phyloP scores from a whole-genome alignment of 2,888 invertebrate species.

The Abrostola tripartita region DNA sequence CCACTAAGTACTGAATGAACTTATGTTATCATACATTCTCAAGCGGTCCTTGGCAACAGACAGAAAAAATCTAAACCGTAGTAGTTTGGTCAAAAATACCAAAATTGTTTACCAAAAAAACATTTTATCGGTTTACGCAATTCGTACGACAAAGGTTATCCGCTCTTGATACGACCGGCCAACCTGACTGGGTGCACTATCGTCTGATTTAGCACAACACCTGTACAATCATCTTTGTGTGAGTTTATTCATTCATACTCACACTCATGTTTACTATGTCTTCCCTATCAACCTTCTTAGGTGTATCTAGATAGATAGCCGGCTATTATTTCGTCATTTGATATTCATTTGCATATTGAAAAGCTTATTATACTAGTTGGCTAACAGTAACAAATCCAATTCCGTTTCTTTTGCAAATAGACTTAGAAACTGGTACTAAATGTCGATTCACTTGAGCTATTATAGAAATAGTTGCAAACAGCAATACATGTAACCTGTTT shows the following conservation, averaged over 20 bases:
- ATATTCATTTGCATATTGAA: too few species aligned
- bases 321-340: too few species aligned
- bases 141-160: slow-evolving; percentile 15
- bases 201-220: background rate
- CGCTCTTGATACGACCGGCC: slow-evolving; percentile 4
- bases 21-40: background rate
- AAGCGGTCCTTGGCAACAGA: slow-evolving; percentile 1
- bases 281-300: background rate
- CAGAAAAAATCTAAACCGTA: background rate
- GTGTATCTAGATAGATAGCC: background rate
- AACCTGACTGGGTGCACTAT: slow-evolving; percentile 2
- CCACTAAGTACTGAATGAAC: too few species aligned
- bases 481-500: too few species aligned
- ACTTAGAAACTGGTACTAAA: background rate
- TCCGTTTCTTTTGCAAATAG: background rate
- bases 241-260: background rate
- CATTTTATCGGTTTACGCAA: background rate
- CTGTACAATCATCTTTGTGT: background rate
- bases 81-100: background rate
- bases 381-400: too few species aligned
- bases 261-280: background rate
- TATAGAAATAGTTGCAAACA: background rate
- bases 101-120: background rate
- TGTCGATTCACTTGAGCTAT: background rate
- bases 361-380: too few species aligned